These are phyloP conservation scores for Proteles cristata DNA, from an alignment of 2,113 vertebrate species.

Conservation along the genomic window DNA sequence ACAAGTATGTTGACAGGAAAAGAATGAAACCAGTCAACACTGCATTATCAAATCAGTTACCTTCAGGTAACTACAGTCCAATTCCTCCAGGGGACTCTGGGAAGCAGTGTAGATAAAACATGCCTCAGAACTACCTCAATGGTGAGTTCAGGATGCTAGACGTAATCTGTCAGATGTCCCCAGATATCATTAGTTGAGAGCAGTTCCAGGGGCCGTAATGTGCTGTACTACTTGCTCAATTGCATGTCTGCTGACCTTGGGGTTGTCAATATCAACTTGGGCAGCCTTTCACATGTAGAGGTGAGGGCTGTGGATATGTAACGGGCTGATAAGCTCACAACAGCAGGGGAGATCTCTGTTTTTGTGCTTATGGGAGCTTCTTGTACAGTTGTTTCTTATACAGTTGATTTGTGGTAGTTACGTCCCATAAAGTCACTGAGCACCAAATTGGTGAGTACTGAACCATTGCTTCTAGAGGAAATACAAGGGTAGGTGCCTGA, in stretches of 20 bases:
- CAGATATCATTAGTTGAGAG: neutral
- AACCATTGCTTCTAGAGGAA: neutral
- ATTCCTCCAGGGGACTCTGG: neutral
- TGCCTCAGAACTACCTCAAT: neutral
- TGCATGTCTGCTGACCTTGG: neutral
- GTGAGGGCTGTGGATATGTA: accelerated
- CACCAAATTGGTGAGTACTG: neutral
- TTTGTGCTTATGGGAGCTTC: neutral
- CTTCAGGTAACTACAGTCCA: neutral
- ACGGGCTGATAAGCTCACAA: accelerated
- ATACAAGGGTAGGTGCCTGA: neutral
- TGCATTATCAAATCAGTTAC: neutral
- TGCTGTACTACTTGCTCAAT: neutral
- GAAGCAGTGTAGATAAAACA: neutral
- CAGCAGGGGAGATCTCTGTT: neutral
- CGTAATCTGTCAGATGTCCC: neutral
- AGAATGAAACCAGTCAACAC: accelerated
- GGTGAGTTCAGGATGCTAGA: neutral
- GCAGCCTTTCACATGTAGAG: neutral
- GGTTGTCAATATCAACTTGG: accelerated
- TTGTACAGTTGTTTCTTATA: neutral
- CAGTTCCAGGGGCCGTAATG: neutral
- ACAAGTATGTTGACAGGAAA: neutral
- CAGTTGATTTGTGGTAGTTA: neutral
- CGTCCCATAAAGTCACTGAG: neutral